A percentile compares a stretch with the other conserved stretches of the same genome.
Conservation (phyloP, 2,797 vertebrate genomes). For the Rallus crepitans region DNA sequence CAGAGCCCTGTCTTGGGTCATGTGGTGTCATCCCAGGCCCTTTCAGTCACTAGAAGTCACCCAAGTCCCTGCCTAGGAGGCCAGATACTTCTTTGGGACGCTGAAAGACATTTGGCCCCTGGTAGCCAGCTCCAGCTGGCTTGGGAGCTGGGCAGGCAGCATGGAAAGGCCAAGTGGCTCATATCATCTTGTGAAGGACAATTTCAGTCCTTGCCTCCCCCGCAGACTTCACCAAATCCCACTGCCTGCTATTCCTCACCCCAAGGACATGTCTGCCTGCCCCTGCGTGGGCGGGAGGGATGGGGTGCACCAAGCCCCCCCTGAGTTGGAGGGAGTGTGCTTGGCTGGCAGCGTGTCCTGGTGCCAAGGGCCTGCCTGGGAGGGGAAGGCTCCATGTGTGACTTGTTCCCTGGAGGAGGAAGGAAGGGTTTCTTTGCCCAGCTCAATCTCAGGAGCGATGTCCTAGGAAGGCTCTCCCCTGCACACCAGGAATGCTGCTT, state of each 20-base stretch:
- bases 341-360: not conserved
- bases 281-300: rapidly evolving
- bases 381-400: not conserved
- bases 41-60: not conserved
- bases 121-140: conserved; percentile 37
- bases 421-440: not conserved
- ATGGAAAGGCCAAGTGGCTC: conserved; percentile 45
- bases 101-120: conserved; percentile 24
- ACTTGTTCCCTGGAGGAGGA: not conserved
- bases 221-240: not conserved
- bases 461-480: not conserved
- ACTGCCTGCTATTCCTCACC: not conserved
- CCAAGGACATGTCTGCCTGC: not conserved
- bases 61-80: not conserved
- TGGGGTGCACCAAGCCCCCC: not conserved
- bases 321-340: rapidly evolving
- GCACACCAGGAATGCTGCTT: conserved; percentile 1
- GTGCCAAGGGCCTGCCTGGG: not conserved
- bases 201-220: not conserved
- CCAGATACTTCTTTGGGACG: not conserved
- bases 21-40: not conserved
- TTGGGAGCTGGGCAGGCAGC: not conserved
- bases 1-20: not conserved
- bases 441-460: not conserved
- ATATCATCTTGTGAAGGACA: not conserved